Evolutionary conservation across 2,888 invertebrate species (phyloP).

Genomic region (Leucophora obtusa): DNA sequence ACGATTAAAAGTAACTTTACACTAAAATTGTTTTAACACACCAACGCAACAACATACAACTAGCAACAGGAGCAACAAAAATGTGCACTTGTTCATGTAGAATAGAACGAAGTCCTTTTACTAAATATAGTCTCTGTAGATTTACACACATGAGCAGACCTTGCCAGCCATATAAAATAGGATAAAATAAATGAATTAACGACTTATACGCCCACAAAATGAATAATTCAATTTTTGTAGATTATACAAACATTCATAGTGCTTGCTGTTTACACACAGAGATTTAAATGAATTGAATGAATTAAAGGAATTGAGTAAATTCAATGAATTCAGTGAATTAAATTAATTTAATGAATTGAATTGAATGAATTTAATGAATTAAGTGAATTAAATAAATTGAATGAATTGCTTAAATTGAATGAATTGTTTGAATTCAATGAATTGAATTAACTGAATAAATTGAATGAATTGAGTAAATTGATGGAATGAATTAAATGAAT

Average conservation of each 20-base stretch:
- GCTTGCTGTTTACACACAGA: slow-evolving; percentile 1
- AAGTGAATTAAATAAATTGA: background rate
- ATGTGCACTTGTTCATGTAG: slow-evolving; percentile 1
- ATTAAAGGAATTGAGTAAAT: background rate
- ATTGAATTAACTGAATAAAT: background rate
- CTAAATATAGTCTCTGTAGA: slow-evolving; percentile 42
- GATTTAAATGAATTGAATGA: slow-evolving; percentile 10
- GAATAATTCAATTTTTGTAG: slow-evolving; percentile 63
- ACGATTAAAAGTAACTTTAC: slow-evolving; percentile 63
- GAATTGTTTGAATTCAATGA: background rate
- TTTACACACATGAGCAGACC: slow-evolving; percentile 5
- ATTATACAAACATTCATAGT: slow-evolving; percentile 47
- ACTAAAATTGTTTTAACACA: slow-evolving; percentile 58
- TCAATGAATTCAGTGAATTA: background rate
- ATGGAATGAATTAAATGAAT: background rate
- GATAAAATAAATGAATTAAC: slow-evolving; percentile 65
- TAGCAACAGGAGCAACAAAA: background rate
- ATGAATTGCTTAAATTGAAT: slow-evolving; percentile 32
- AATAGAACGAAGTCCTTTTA: slow-evolving; percentile 67
- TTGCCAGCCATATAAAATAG: slow-evolving; percentile 23
- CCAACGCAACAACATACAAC: slow-evolving; percentile 17
- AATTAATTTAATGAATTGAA: background rate
- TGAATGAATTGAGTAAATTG: background rate
- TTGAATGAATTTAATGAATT: background rate
- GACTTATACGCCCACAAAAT: slow-evolving; percentile 67